Base-by-base conservation (phyloP, 1,140 invertebrate species). In the Heliconius himera region DNA sequence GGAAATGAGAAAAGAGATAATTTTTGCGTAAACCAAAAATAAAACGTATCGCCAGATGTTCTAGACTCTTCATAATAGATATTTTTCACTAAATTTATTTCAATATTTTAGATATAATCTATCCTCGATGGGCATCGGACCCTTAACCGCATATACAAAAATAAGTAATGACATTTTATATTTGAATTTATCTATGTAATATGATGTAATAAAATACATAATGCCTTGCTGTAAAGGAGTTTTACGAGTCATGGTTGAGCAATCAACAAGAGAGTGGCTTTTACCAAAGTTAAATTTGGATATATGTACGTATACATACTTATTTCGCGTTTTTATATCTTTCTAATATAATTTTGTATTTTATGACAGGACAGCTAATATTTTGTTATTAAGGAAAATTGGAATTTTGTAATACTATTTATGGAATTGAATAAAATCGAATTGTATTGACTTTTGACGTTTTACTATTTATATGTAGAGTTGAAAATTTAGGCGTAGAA, bases 271-370 rank as follows among this genome's bases (percentile, higher is more conserved):
- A 74, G 22, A 74, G 73, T 74, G 22, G 73, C 73, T 74, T 74
- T 74, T 74, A 74, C 41, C 49, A 38, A 74, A 74, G 73, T 74
- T 51, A 74, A 74, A 74, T 54, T 51, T 78, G n/a, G 9, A 51
- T 49, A 54, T 72, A 29, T 9, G 5, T 66, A 29, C 9, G 60
- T 66, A 56, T n/a, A 56, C 8, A 56, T n/a, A 56, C 54, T 56
- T 56, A 22, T 56, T 56, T 56, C n/a, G 20, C 2, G 54, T n/a
- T 22, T 66, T 66, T 66, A 66, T 66, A 18, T 29, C 60, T 66
- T 66, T 66, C 29, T 66, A 66, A 66, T 29, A 66, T 66, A 66
- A 66, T 66, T 66, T 66, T 16, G 60, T 66, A 11, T 66, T 66
- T 66, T 66, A 66, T 66, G 29, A 66, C 60, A 29, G 6, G 20